phyloP scores from a whole-genome alignment of 2,888 invertebrate species.

The Agrochola circellaris region DNA sequence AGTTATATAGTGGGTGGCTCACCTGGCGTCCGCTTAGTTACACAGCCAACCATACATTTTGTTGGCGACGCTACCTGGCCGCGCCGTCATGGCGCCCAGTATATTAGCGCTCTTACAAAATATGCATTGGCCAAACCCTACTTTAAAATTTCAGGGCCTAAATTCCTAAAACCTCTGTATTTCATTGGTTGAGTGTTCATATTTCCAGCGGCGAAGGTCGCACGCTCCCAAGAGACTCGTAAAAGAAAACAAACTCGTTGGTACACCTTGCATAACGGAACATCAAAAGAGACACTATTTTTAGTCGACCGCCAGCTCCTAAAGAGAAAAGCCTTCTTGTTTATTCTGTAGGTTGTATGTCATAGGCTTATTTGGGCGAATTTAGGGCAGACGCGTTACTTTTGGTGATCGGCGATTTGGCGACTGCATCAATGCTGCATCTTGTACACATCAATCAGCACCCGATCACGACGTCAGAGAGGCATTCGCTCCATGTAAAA shows the following conservation, averaged over 20 bases:
- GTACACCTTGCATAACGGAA: slow-evolving; percentile 6
- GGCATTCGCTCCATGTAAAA: too few relatives aligned
- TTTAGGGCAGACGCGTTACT: too few relatives aligned
- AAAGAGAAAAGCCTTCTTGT: slow-evolving; percentile 2
- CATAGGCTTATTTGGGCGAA: not conserved
- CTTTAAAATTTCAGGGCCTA: not conserved
- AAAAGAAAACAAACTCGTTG: slow-evolving; percentile 32
- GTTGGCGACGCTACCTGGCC: too few relatives aligned
- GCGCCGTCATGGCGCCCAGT: too few relatives aligned
- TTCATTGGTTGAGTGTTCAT: not conserved
- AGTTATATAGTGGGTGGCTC: too few relatives aligned
- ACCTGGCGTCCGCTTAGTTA: too few relatives aligned
- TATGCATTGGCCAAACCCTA: not conserved
- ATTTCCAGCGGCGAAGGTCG: slow-evolving; percentile 25
- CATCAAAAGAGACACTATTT: slow-evolving; percentile 47
- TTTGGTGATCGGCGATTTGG: too few relatives aligned
- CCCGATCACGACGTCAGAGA: too few relatives aligned
- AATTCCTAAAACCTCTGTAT: not conserved
- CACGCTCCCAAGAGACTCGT: slow-evolving; percentile 3
- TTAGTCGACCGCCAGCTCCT: slow-evolving; percentile 13
- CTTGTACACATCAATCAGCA: too few relatives aligned
- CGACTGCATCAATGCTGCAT: too few relatives aligned
- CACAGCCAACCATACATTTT: too few relatives aligned
- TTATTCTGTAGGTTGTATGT: not conserved
- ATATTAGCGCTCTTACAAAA: not conserved